Evolutionary conservation across 2,113 vertebrate genomes (phyloP).

Genomic region (Microtus pennsylvanicus): DNA sequence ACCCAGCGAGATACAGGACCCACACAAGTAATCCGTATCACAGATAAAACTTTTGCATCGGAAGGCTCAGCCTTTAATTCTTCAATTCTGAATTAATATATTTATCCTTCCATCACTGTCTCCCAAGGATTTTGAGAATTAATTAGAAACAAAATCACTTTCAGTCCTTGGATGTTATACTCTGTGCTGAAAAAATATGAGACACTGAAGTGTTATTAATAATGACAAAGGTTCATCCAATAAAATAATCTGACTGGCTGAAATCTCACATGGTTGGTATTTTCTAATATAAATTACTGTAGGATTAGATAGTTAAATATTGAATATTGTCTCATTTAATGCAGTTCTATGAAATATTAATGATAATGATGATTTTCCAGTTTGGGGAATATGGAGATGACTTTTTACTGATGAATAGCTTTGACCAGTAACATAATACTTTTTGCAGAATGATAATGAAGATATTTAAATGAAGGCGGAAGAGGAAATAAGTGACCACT

Average conservation of each 20-base stretch:
- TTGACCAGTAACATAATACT: constrained; percentile 82
- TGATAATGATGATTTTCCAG: constrained; percentile 80
- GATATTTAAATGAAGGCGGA: constrained; percentile 81
- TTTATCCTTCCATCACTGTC: constrained; percentile 78
- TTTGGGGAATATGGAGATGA: constrained; percentile 76
- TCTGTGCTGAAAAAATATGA: constrained; percentile 74
- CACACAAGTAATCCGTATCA: neutral
- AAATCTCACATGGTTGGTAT: constrained; percentile 81
- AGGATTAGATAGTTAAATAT: constrained; percentile 86
- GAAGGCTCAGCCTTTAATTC: constrained; percentile 63
- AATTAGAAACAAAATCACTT: constrained; percentile 82
- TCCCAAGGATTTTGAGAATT: constrained; percentile 79
- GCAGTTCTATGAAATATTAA: constrained; percentile 84
- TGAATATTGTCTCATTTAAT: constrained; percentile 86
- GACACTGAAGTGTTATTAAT: constrained; percentile 75
- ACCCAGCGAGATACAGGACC: neutral
- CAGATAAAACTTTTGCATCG: constrained; percentile 27
- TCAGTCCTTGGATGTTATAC: constrained; percentile 76
- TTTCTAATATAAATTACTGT: constrained; percentile 83
- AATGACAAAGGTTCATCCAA: constrained; percentile 76
- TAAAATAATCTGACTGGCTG: constrained; percentile 74
- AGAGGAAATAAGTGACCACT: constrained; percentile 79
- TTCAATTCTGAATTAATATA: constrained; percentile 77
- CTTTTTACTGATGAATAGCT: constrained; percentile 84
- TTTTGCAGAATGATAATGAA: constrained; percentile 83